A percentile compares a stretch with the other conserved stretches of the same genome.
phyloP scores from a whole-genome alignment of 1,140 invertebrate species.

The Chironomus tepperi region DNA sequence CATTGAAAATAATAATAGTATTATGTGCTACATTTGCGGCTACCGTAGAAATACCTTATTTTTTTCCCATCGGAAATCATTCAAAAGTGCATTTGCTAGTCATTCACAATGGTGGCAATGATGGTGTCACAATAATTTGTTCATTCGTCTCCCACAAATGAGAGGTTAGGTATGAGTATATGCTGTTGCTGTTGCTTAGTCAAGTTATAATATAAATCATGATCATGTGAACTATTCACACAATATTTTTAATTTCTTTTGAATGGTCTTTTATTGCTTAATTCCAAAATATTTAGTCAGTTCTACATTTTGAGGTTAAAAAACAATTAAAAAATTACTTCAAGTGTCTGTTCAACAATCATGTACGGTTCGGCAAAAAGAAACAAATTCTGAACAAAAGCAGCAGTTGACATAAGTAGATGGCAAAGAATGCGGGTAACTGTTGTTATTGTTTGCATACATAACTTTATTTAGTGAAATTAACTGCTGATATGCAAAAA shows the following conservation, averaged over 20 bases:
- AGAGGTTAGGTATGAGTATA: neutral
- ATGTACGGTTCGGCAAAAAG: neutral
- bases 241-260: neutral
- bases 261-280: neutral
- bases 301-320: neutral
- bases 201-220: neutral
- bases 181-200: too few species aligned
- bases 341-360: neutral
- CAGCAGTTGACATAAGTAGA: neutral
- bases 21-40: neutral
- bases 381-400: neutral
- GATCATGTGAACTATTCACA: neutral
- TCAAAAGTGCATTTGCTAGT: neutral
- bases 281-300: neutral
- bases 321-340: neutral
- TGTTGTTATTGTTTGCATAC: slow-evolving; percentile 14
- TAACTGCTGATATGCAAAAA: neutral
- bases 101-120: neutral
- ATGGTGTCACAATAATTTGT: neutral
- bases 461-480: slow-evolving; percentile 8
- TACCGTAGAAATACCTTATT: neutral
- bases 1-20: too few species aligned
- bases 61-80: neutral
- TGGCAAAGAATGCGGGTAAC: neutral
- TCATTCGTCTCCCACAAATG: neutral